Conservation (phyloP, 2,797 vertebrate genomes). For the Lutjanus argentimaculatus region DNA sequence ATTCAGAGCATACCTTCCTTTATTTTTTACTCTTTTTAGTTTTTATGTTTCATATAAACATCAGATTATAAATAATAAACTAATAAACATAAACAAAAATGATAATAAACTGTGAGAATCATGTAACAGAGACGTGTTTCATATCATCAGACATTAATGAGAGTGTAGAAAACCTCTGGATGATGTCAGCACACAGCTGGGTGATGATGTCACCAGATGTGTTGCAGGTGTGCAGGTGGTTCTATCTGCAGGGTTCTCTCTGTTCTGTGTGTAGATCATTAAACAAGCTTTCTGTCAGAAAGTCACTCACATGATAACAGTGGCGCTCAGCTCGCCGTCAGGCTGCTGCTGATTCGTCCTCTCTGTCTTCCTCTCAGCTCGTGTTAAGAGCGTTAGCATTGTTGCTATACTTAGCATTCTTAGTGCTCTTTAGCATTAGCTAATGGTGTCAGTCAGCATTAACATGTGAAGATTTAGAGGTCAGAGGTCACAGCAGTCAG, state of each 20-base stretch:
- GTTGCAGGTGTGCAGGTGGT: too few relatives aligned
- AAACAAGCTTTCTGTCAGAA: too few relatives aligned
- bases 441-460: conserved; percentile 54
- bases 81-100: too few relatives aligned
- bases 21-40: too few relatives aligned
- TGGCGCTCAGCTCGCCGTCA: too few relatives aligned
- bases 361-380: conserved; percentile 11
- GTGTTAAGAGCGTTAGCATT: conserved; percentile 50
- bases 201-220: conserved; percentile 6
- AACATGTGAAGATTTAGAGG: conserved; percentile 33
- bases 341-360: not conserved
- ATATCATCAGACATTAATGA: too few relatives aligned
- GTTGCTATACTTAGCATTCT: conserved; percentile 47
- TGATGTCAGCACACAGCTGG: not conserved
- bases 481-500: conserved; percentile 40
- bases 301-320: too few relatives aligned
- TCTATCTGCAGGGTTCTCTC: too few relatives aligned
- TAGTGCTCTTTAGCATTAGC: conserved; percentile 50
- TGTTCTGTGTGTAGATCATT: too few relatives aligned
- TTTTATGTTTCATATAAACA: not conserved
- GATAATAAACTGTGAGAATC: too few relatives aligned
- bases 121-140: too few relatives aligned
- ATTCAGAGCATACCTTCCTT: too few relatives aligned
- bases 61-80: not conserved
- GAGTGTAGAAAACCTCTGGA: not conserved